A percentile compares a stretch with the other conserved stretches of the same genome.
These are phyloP conservation scores for Hyppa rectilinea DNA, from an alignment of 2,888 invertebrate species.

Conservation along the genomic window DNA sequence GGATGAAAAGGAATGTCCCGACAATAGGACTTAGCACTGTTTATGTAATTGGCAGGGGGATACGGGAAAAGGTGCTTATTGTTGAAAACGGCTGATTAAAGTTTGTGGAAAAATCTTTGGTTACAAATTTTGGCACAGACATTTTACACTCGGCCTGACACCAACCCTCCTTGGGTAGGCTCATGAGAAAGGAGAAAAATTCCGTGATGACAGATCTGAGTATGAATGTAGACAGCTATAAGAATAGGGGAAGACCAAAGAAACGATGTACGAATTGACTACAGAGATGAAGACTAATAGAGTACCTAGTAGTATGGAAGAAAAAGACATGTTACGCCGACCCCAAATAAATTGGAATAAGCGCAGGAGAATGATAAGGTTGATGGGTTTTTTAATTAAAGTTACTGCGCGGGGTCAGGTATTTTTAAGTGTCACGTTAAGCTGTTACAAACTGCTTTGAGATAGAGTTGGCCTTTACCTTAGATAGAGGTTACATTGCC, in stretches of 20 bases:
- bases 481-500: too few relatives aligned
- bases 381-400: neutral
- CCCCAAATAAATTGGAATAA: too few relatives aligned
- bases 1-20: conserved; percentile 48
- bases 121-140: neutral
- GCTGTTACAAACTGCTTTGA: neutral
- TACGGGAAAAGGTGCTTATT: conserved; percentile 18
- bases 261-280: too few relatives aligned
- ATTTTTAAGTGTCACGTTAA: neutral
- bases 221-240: too few relatives aligned
- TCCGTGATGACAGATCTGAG: too few relatives aligned
- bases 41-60: conserved; percentile 54
- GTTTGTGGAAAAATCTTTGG: conserved; percentile 12
- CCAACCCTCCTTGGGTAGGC: neutral
- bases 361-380: too few relatives aligned
- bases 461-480: too few relatives aligned
- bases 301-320: too few relatives aligned
- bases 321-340: too few relatives aligned
- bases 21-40: conserved; percentile 51
- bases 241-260: too few relatives aligned
- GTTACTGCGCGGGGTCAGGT: neutral
- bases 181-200: neutral
- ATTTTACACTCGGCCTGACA: neutral
- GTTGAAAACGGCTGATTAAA: conserved; percentile 19
- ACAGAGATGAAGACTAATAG: too few relatives aligned